Conservation (phyloP, 64 coral and sea anemone genomes). For the Actinia equina region DNA sequence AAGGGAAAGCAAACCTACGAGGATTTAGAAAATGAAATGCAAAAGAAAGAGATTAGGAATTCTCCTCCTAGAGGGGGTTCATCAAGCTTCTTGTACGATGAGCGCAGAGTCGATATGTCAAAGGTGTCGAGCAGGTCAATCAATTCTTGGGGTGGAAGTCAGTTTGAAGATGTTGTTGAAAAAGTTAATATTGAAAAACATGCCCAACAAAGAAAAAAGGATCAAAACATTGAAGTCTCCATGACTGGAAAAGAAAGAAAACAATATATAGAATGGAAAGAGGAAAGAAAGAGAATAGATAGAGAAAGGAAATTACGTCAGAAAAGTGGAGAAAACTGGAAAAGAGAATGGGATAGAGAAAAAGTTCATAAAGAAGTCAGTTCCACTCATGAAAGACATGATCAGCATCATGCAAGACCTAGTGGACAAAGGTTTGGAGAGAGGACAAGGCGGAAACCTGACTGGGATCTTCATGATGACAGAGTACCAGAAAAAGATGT, state of each 20-base stretch:
- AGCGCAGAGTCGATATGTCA: conserved; percentile 73
- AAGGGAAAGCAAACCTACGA: conserved; percentile 56
- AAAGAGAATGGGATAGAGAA: conserved; percentile 71
- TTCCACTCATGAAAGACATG: background rate
- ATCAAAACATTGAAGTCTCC: background rate
- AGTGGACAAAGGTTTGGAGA: conserved; percentile 10
- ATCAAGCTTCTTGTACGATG: conserved; percentile 56
- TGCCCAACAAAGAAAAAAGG: background rate
- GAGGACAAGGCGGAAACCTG: conserved; percentile 9
- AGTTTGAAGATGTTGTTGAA: conserved; percentile 59
- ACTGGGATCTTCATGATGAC: conserved; percentile 18
- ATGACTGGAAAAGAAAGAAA: conserved; percentile 80
- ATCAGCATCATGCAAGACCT: conserved; percentile 1
- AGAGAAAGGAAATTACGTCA: conserved; percentile 58
- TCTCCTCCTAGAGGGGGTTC: background rate
- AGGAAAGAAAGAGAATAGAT: conserved; percentile 72
- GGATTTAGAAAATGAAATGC: conserved; percentile 56
- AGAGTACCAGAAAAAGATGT: background rate
- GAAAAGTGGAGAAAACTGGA: conserved; percentile 69
- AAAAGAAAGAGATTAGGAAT: background rate
- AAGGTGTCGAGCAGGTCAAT: conserved; percentile 54
- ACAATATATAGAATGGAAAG: conserved; percentile 67
- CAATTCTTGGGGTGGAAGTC: conserved; percentile 75
- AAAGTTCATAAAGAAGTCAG: conserved; percentile 11
- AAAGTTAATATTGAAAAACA: conserved; percentile 54